These are phyloP conservation scores for Helobdella robusta DNA, from an alignment of 2,888 invertebrate genomes.

Conservation along the genomic window DNA sequence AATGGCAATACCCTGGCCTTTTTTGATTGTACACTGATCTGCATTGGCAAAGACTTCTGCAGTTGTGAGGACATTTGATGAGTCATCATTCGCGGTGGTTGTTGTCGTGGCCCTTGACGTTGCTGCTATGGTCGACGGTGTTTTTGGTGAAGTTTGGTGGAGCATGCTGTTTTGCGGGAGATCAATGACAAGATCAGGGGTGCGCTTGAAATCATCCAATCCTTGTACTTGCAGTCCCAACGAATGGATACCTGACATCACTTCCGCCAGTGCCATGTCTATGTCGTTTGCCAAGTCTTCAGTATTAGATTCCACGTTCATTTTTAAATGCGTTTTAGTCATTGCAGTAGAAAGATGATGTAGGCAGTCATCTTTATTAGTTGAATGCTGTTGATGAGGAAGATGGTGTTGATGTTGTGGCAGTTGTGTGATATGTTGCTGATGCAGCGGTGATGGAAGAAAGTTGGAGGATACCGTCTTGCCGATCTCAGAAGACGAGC, in stretches of 20 bases:
- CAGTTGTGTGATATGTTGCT: neutral
- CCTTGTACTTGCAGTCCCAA: slow-evolving; percentile 38
- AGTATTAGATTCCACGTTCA: slow-evolving; percentile 30
- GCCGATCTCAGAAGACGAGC: no score
- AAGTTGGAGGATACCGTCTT: no score
- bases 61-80: slow-evolving; percentile 51
- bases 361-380: no score
- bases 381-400: neutral
- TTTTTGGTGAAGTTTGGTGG: slow-evolving; percentile 10
- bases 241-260: slow-evolving; percentile 47
- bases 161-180: slow-evolving; percentile 37
- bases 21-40: slow-evolving; percentile 68
- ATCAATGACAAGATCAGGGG: slow-evolving; percentile 48
- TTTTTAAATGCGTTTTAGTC: neutral
- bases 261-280: slow-evolving; percentile 48
- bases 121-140: neutral
- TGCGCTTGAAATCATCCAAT: slow-evolving; percentile 33
- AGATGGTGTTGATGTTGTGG: neutral
- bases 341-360: no score
- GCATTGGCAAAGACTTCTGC: slow-evolving; percentile 70
- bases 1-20: slow-evolving; percentile 44
- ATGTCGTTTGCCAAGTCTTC: slow-evolving; percentile 43
- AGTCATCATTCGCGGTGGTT: slow-evolving; percentile 33
- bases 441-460: neutral
- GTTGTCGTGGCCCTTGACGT: neutral